phyloP scores from a whole-genome alignment of 2,797 vertebrate species.

The Hylomyscus alleni region DNA sequence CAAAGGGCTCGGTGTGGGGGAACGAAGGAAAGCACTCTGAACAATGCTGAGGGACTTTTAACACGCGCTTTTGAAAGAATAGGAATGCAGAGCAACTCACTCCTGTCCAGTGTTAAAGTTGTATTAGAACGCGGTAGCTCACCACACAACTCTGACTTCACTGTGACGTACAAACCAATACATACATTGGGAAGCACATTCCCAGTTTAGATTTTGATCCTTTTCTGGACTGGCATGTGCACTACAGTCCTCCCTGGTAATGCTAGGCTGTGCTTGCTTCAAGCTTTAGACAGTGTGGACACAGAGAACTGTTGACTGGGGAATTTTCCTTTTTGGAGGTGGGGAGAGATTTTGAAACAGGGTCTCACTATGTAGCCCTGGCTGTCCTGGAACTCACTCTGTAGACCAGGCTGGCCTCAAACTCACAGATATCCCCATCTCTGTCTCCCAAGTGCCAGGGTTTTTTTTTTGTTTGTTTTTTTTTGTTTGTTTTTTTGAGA shows the following conservation, averaged over 20 bases:
- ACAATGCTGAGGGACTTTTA: not conserved
- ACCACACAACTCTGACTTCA: not conserved
- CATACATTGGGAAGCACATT: not conserved
- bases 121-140: not conserved
- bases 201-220: not conserved
- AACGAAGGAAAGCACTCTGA: not conserved
- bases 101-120: conserved; percentile 20
- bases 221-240: not conserved
- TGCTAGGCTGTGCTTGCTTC: not conserved
- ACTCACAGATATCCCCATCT: not conserved
- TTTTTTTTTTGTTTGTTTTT: no score
- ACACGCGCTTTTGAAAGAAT: not conserved
- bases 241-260: no score
- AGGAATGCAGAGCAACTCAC: not conserved
- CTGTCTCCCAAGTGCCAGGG: not conserved
- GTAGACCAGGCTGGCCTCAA: not conserved
- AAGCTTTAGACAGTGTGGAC: not conserved
- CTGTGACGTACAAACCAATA: not conserved
- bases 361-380: not conserved
- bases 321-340: not conserved
- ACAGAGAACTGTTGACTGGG: conserved; percentile 9
- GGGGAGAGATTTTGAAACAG: not conserved
- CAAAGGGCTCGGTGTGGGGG: not conserved
- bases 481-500: no score
- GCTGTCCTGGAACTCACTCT: not conserved